Base-by-base conservation (phyloP, 2,888 invertebrate genomes). In the Camptogramma bilineatum region DNA sequence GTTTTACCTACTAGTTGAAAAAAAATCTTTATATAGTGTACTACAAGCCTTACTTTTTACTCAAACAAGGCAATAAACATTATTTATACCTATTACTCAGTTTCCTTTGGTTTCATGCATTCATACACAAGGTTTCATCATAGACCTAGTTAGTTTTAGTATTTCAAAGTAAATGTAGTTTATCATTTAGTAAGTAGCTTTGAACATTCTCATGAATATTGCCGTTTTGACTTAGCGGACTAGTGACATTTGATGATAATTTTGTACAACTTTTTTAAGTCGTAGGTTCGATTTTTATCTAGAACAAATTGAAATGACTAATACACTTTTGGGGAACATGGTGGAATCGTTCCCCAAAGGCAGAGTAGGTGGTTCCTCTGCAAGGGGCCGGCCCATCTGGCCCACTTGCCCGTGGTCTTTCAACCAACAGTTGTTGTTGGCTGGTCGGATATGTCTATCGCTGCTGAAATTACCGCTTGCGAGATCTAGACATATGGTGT, bases 61-160 rank as follows among this genome's bases (percentile, higher is more conserved):
- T 47, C 47, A 66, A 62, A 62, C 62, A 53, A 66, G 34, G 46
- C 24, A 48, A 53, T 66, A 63, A 66, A 66, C 39, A 28, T 19
- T 52, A 59, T 60, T 60, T 59, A 61, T 55, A 51, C 16, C 42
- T 28, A 64, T 60, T 56, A 46, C 59, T 48, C 19, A 19, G 44
- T 17, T 50, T 57, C 46, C 28, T 31, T 28, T 18, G 24, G 51
- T 58, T 34, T 50, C n/a, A 34, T 24, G 47, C 13, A 39, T 28
- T 28, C 28, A 28, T 39, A 13, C 34, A 44, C 16, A 55, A 19
- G 48, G 51, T 46, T 55, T 34, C 18, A 39, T 17, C 34, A 47
- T 50, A 17, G n/a, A 50, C 18, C 24, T 17, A 54, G 44, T 39
- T 42, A 42, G 5, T 3, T 50, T 52, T 10, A 51, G 34, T 39